phyloP scores from a whole-genome alignment of 2,113 vertebrate species.

The Trematocara marginatum region DNA sequence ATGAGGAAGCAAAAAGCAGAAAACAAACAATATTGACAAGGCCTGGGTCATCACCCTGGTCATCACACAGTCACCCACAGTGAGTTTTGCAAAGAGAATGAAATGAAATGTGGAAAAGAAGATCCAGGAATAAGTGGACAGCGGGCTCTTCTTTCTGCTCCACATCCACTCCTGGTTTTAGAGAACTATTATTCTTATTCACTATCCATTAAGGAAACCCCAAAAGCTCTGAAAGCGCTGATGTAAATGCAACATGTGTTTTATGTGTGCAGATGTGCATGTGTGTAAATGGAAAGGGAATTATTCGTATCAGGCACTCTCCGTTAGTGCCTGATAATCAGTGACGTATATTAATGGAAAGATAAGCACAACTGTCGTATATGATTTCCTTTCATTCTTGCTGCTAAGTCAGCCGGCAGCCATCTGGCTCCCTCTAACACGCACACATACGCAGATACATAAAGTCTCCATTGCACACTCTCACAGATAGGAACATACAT shows the following conservation, averaged over 20 bases:
- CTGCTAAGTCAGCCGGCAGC: slow-evolving; percentile 35
- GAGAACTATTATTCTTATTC: neutral
- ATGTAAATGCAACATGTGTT: neutral
- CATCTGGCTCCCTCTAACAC: slow-evolving; percentile 29
- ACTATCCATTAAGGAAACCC: neutral
- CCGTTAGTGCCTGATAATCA: neutral
- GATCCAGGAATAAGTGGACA: neutral
- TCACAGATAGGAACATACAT: neutral
- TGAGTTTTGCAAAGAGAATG: neutral
- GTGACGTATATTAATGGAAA: slow-evolving; percentile 32
- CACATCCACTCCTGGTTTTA: neutral
- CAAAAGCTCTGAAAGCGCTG: neutral
- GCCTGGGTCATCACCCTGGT: neutral
- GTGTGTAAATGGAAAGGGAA: neutral
- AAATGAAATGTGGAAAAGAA: neutral
- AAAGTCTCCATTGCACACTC: neutral
- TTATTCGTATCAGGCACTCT: neutral
- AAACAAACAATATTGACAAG: neutral
- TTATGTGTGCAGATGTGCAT: neutral
- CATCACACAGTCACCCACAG: neutral
- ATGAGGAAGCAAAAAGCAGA: neutral
- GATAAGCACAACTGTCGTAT: slow-evolving; percentile 42
- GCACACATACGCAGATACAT: neutral
- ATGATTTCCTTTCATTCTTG: slow-evolving; percentile 37
- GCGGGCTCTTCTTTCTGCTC: neutral